phyloP scores from a whole-genome alignment of 2,797 vertebrate species.

The Carduelis carduelis region DNA sequence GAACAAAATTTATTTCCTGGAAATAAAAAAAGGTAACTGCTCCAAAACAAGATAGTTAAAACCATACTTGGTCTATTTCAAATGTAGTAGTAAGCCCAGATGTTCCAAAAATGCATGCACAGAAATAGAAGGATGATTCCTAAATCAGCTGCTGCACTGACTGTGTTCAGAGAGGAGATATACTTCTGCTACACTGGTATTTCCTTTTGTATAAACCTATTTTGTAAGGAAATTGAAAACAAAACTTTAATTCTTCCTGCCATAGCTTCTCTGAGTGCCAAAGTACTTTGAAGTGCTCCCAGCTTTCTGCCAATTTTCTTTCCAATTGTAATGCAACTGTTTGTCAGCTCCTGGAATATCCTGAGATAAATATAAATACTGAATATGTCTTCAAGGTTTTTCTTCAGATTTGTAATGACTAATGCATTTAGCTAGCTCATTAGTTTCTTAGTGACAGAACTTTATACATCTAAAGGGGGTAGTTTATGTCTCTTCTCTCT shows the following conservation, averaged over 20 bases:
- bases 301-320: not conserved
- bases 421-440: not conserved
- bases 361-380: not conserved
- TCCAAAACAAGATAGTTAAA: not conserved
- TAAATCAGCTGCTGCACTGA: not conserved
- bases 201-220: not conserved
- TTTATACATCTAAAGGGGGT: not conserved
- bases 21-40: not conserved
- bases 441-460: not conserved
- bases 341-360: conserved; percentile 1
- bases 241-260: not conserved
- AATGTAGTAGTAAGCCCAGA: not conserved
- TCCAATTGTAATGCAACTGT: not conserved
- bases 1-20: not conserved
- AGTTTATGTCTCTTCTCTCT: not conserved
- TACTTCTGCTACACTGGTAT: not conserved
- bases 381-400: not conserved
- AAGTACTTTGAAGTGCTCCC: not conserved
- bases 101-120: not conserved
- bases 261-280: not conserved
- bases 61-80: not conserved
- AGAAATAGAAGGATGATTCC: not conserved
- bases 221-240: not conserved
- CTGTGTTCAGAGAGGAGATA: not conserved
- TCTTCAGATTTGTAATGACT: not conserved